Conservation (phyloP, 1,140 invertebrate genomes). For the Magallana angulata region DNA sequence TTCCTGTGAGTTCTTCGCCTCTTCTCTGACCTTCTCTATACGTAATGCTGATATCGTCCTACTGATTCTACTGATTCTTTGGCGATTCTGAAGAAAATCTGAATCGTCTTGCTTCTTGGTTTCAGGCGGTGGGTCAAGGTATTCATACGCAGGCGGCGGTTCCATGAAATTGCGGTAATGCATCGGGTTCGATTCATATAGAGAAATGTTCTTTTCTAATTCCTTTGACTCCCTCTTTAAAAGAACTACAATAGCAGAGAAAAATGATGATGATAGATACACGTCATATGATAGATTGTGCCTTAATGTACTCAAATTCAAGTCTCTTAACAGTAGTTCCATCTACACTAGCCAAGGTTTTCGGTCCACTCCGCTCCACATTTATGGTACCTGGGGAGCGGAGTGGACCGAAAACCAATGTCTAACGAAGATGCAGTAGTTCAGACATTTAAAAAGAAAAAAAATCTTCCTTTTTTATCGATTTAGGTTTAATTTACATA, state of each 20-base stretch:
- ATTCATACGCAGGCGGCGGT: neutral
- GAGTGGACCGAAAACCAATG: too few relatives aligned
- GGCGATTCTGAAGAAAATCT: neutral
- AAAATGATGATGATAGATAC: neutral
- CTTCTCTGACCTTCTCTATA: neutral
- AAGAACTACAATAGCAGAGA: neutral
- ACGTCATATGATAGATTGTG: neutral
- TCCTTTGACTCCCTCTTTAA: neutral
- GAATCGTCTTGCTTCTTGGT: neutral
- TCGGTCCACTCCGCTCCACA: too few relatives aligned
- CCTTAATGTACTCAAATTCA: neutral
- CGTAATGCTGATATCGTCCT: neutral
- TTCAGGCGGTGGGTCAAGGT: neutral
- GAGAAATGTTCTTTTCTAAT: constrained; percentile 1
- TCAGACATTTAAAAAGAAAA: too few relatives aligned
- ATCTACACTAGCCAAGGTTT: too few relatives aligned
- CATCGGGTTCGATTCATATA: neutral
- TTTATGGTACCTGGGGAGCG: too few relatives aligned
- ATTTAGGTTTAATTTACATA: too few relatives aligned
- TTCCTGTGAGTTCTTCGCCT: neutral
- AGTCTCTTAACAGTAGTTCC: too few relatives aligned
- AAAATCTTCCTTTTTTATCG: too few relatives aligned
- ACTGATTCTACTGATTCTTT: neutral
- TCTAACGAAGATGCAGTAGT: too few relatives aligned
- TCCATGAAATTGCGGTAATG: constrained; percentile 6